Evolutionary conservation across 2,888 invertebrate genomes (phyloP).

Genomic region (Campoplex capitator): DNA sequence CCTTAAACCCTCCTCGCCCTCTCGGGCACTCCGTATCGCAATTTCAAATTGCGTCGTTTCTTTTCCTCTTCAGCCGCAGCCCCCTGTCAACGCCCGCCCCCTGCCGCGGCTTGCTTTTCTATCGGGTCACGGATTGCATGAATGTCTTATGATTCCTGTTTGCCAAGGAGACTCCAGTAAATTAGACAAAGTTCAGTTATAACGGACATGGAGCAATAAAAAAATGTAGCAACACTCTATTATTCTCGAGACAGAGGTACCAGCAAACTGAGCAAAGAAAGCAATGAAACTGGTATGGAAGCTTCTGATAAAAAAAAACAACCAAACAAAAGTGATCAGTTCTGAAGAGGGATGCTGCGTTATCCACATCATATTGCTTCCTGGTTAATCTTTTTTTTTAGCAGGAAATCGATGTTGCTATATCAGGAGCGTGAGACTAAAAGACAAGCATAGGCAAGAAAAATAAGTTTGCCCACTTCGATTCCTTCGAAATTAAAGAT

Average conservation of each 20-base stretch:
- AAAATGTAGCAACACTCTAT: neutral
- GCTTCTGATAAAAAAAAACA: neutral
- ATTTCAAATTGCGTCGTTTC: slow-evolving; percentile 67
- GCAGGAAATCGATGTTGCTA: neutral
- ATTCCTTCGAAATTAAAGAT: slow-evolving; percentile 54
- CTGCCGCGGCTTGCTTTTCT: slow-evolving; percentile 30
- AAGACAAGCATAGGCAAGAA: neutral
- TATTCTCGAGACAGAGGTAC: slow-evolving; percentile 20
- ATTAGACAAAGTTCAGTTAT: slow-evolving; percentile 18
- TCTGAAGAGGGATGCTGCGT: neutral
- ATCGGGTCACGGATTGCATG: slow-evolving; percentile 55
- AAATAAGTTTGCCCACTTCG: neutral
- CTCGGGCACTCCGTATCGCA: slow-evolving; percentile 63
- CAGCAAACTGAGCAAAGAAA: neutral
- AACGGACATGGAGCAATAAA: neutral
- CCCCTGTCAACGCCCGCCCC: neutral
- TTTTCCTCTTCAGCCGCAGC: slow-evolving; percentile 25
- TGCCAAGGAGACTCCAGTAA: neutral
- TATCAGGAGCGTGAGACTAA: neutral
- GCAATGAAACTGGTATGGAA: neutral
- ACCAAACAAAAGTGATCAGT: neutral
- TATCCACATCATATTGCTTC: neutral
- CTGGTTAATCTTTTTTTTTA: neutral
- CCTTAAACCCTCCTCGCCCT: slow-evolving; percentile 54
- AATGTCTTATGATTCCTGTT: slow-evolving; percentile 26